Percentiles rank a stretch among this genome's conserved stretches.
Evolutionary conservation across 2,113 vertebrate species (phyloP).

Genomic region (Halcyon malimbica): DNA sequence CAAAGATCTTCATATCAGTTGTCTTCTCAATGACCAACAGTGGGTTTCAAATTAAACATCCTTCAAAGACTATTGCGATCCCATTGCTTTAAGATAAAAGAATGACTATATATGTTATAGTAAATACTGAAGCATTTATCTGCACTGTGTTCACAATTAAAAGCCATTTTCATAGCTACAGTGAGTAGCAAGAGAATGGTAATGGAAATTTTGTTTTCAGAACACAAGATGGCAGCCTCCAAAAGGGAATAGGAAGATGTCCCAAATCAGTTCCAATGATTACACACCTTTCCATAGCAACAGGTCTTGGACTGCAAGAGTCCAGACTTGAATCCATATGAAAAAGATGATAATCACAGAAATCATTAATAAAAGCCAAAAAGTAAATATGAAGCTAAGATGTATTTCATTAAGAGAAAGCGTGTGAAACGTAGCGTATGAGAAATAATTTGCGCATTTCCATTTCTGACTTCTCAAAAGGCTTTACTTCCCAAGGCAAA

Average conservation of each 20-base stretch:
- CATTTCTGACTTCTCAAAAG: neutral
- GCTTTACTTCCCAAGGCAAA: neutral
- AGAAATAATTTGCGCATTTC: neutral
- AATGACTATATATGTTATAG: neutral
- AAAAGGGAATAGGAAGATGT: constrained; percentile 37
- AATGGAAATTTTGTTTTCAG: constrained; percentile 20
- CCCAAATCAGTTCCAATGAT: neutral
- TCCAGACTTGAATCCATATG: neutral
- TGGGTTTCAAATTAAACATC: neutral
- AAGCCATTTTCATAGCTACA: neutral
- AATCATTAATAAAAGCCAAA: neutral
- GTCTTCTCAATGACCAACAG: neutral
- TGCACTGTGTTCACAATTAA: neutral
- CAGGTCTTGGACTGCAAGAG: neutral
- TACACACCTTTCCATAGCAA: neutral
- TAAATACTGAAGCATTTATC: neutral
- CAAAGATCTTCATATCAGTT: neutral
- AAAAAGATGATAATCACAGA: neutral
- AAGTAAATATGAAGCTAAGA: neutral
- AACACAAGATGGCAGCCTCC: constrained; percentile 69
- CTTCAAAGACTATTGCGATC: neutral
- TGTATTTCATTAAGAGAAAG: neutral
- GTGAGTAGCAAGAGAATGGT: neutral
- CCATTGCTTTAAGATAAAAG: neutral
- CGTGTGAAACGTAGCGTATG: neutral